Conservation (phyloP, 2,888 invertebrate genomes). For the Caprella mutica region DNA sequence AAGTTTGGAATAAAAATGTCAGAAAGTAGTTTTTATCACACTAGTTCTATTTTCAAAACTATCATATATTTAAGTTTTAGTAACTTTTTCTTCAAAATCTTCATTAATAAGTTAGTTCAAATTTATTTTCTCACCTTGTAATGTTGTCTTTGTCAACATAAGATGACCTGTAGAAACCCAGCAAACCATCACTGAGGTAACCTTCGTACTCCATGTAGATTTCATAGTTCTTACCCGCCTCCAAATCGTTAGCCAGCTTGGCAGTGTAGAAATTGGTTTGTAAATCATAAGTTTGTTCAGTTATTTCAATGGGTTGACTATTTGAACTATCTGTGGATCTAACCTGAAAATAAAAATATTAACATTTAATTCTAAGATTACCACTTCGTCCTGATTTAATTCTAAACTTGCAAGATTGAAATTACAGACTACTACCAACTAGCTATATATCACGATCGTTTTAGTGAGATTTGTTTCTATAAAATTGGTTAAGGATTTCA, state of each 20-base stretch:
- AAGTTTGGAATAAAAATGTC: no score
- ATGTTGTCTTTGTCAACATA: constrained; percentile 51
- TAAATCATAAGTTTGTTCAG: constrained; percentile 7
- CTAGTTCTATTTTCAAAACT: not conserved
- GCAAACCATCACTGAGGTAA: constrained; percentile 58
- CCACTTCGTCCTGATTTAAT: not conserved
- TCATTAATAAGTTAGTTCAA: not conserved
- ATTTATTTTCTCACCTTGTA: constrained; percentile 51
- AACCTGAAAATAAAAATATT: not conserved
- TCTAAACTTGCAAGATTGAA: no score
- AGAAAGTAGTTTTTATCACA: not conserved
- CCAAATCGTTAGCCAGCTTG: constrained; percentile 49
- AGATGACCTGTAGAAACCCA: constrained; percentile 72
- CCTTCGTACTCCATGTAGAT: constrained; percentile 60
- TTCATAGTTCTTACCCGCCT: constrained; percentile 51
- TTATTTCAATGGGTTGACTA: not conserved
- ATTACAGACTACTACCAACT: no score
- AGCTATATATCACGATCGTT: no score
- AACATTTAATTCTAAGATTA: not conserved
- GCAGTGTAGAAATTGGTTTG: constrained; percentile 57
- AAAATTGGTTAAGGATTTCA: no score
- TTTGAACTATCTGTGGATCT: not conserved
- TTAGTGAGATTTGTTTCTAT: no score
- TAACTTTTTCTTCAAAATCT: not conserved
- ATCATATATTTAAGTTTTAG: not conserved